Percentiles rank a stretch among this genome's conserved stretches.
phyloP scores from a whole-genome alignment of 2,888 invertebrate species.

The Eilema caniola region DNA sequence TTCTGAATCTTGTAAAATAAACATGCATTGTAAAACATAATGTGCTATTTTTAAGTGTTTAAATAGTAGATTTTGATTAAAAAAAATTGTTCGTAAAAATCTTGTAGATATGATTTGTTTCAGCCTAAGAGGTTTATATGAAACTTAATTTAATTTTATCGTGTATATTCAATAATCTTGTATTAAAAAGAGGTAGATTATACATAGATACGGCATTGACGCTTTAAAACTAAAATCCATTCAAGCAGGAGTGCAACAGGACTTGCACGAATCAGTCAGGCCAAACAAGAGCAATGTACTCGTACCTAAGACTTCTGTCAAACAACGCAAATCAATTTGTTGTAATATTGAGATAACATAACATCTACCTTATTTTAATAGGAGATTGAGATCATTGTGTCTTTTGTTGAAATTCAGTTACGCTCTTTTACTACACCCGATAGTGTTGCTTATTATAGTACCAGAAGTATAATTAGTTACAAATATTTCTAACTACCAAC shows the following conservation, averaged over 20 bases:
- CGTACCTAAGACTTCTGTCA: not conserved
- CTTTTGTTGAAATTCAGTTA: conserved; percentile 4
- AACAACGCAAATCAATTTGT: too few species aligned
- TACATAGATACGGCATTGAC: not conserved
- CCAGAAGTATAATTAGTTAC: not conserved
- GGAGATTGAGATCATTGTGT: not conserved
- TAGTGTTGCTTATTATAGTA: conserved; percentile 25
- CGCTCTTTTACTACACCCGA: conserved; percentile 7
- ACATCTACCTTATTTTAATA: not conserved
- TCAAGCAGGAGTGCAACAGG: not conserved
- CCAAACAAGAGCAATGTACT: not conserved
- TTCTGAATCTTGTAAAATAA: not conserved
- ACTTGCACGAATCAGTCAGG: not conserved
- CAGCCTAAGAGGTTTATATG: conserved; percentile 3
- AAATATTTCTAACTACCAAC: not conserved
- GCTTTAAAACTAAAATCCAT: not conserved
- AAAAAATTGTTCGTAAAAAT: not conserved
- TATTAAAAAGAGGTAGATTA: conserved; percentile 4
- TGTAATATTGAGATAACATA: not conserved
- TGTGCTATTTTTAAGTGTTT: not conserved
- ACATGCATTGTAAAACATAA: not conserved
- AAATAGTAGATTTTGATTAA: not conserved
- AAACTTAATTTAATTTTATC: not conserved
- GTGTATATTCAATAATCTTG: not conserved
- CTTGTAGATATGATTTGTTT: not conserved